These are phyloP conservation scores for Campaea margaritaria DNA, from an alignment of 2,888 invertebrate species.

Conservation along the genomic window DNA sequence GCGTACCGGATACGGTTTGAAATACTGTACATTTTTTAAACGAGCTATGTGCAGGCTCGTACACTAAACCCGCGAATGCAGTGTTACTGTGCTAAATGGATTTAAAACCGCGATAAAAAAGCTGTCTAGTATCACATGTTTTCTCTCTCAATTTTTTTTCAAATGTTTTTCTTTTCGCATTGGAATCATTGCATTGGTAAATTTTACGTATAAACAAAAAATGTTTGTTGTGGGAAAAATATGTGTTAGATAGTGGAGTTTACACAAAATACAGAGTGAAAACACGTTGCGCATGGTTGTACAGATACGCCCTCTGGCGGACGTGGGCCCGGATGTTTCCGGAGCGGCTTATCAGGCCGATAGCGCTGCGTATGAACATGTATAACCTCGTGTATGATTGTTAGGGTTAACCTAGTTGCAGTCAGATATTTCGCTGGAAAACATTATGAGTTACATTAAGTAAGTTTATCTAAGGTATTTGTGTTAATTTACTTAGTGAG, in stretches of 20 bases:
- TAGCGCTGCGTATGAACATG: conserved; percentile 63
- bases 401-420: conserved; percentile 57
- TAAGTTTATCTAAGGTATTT: background rate
- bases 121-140: conserved; percentile 25
- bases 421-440: background rate
- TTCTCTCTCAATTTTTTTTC: background rate
- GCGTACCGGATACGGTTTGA: conserved; percentile 38
- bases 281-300: conserved; percentile 9
- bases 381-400: conserved; percentile 28
- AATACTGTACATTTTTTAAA: conserved; percentile 41
- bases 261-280: conserved; percentile 23
- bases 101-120: conserved; percentile 23
- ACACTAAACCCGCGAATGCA: conserved; percentile 10
- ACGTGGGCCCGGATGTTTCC: conserved; percentile 65
- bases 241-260: conserved; percentile 48
- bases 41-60: conserved; percentile 49
- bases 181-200: conserved; percentile 19
- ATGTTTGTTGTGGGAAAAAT: conserved; percentile 50
- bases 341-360: conserved; percentile 76
- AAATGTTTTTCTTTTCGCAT: background rate
- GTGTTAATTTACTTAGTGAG: background rate
- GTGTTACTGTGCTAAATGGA: conserved; percentile 23
- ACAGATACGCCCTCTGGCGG: conserved; percentile 63
- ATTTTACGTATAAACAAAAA: conserved; percentile 17
- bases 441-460: conserved; percentile 1